Conservation (phyloP, 2,888 invertebrate species). For the Acanthacorydalis orientalis region DNA sequence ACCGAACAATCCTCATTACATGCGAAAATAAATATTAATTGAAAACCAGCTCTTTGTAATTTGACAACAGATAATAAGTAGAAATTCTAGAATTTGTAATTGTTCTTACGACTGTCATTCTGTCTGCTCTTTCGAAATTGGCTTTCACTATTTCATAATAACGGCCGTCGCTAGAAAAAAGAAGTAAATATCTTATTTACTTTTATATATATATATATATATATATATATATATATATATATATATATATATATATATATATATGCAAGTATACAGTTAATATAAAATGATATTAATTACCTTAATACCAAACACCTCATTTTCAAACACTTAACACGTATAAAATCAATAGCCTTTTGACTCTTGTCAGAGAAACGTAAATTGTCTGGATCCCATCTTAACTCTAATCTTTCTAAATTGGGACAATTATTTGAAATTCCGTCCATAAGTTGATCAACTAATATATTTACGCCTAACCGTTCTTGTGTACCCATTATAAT, state of each 20-base stretch:
- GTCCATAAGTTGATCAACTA: conserved; percentile 96
- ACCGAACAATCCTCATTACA: too few species aligned
- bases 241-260: not conserved
- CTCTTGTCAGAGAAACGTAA: conserved; percentile 97
- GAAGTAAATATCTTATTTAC: not conserved
- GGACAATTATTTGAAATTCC: conserved; percentile 87
- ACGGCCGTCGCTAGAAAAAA: conserved; percentile 71
- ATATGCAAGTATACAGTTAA: too few species aligned
- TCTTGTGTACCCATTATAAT: conserved; percentile 95
- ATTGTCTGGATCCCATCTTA: conserved; percentile 98
- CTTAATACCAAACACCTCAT: conserved; percentile 84
- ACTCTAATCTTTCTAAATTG: conserved; percentile 75
- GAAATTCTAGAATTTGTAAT: conserved; percentile 92
- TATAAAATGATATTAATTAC: conserved; percentile 27
- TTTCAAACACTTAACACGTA: conserved; percentile 88
- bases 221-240: not conserved
- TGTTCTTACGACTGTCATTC: conserved; percentile 89
- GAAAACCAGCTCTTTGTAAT: conserved; percentile 91
- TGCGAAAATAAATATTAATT: conserved; percentile 38
- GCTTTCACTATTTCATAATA: conserved; percentile 99
- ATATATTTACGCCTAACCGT: conserved; percentile 87
- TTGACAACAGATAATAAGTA: conserved; percentile 78
- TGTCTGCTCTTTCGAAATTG: conserved; percentile 96
- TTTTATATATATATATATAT: not conserved
- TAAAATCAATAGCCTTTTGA: conserved; percentile 95